phyloP scores from a whole-genome alignment of 2,888 invertebrate genomes.

The Drosophila longiperda region DNA sequence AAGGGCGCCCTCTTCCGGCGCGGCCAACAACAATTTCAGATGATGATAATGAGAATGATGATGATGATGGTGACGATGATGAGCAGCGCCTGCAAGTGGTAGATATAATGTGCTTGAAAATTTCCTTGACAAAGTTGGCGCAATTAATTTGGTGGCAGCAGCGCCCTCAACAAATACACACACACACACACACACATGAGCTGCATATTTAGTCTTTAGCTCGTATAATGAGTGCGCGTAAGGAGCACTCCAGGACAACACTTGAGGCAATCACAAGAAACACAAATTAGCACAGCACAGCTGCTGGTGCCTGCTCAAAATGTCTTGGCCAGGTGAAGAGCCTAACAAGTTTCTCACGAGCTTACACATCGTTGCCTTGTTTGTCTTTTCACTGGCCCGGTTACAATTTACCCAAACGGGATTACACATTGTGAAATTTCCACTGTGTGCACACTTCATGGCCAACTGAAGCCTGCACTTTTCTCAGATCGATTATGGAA shows the following conservation, averaged over 20 bases:
- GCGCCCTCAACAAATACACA: neutral
- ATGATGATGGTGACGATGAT: slow-evolving; percentile 3
- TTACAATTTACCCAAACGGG: slow-evolving; percentile 47
- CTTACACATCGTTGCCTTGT: slow-evolving; percentile 17
- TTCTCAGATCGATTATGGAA: slow-evolving; percentile 42
- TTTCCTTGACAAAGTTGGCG: slow-evolving; percentile 36
- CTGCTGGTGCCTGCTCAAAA: slow-evolving; percentile 13
- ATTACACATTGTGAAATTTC: slow-evolving; percentile 54
- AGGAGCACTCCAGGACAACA: slow-evolving; percentile 26
- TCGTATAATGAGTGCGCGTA: slow-evolving; percentile 48
- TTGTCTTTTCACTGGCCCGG: slow-evolving; percentile 46
- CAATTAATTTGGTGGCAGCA: slow-evolving; percentile 37
- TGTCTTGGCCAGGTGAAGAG: slow-evolving; percentile 34
- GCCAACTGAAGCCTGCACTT: slow-evolving; percentile 11
- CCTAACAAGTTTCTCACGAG: slow-evolving; percentile 35
- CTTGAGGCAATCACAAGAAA: slow-evolving; percentile 43
- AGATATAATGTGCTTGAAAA: slow-evolving; percentile 58
- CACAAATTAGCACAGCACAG: neutral
- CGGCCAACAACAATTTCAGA: slow-evolving; percentile 3
- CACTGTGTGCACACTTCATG: slow-evolving; percentile 34
- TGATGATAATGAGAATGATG: slow-evolving; percentile 10
- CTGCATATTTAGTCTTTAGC: slow-evolving; percentile 2
- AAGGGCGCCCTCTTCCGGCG: slow-evolving; percentile 9
- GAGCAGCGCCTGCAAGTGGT: slow-evolving; percentile 56
- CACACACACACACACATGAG: neutral